Base-by-base conservation (phyloP, 2,113 vertebrate genomes). In the Gopherus flavomarginatus region DNA sequence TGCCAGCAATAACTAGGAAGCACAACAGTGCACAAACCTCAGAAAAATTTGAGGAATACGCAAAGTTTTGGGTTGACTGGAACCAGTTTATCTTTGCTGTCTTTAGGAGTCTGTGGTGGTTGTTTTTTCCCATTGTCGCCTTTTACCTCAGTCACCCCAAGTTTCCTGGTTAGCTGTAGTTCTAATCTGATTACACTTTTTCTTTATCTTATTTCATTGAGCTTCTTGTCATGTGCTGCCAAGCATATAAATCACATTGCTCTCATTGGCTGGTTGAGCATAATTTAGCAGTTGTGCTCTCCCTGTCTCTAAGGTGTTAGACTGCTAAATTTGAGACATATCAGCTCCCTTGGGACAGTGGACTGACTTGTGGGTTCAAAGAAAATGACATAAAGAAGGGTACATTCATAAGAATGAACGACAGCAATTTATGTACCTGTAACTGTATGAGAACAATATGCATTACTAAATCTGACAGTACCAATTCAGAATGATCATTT, bases 401-500 rank as follows among this genome's bases (percentile, higher is more conserved):
- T 7, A 22, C 17, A 24, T 14, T n/a, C 31, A 56, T 16, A 19
- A n/a, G 42, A 42, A 35, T 24, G 1, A 49, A 52, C 59, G 56
- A 31, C 77, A 81, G 77, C 47, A 49, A 82, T 6, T 31, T 31
- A 72, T 72, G 5, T 62, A 35, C 1, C 52, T 17, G 49, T 50
- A 22, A 3, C 11, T 16, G 4, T 35, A 10, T 65, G 56, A 53
- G 49, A 29, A 57, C 19, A 47, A 12, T 1, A 0, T 4, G 21
- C 44, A 6, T 9, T 22, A 1, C 2, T 0, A 0, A 4, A 11
- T 1, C 57, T 35, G 35, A 27, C 10, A 87, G 57, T 24, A 57
- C n/a, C 65, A 17, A 0, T 22, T 11, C 8, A 78, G 3, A 1
- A 12, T 69, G 7, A 8, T 4, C 1, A 53, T n/a, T 56, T 26